phyloP scores from a whole-genome alignment of 2,888 invertebrate species.

The Buathra laborator region DNA sequence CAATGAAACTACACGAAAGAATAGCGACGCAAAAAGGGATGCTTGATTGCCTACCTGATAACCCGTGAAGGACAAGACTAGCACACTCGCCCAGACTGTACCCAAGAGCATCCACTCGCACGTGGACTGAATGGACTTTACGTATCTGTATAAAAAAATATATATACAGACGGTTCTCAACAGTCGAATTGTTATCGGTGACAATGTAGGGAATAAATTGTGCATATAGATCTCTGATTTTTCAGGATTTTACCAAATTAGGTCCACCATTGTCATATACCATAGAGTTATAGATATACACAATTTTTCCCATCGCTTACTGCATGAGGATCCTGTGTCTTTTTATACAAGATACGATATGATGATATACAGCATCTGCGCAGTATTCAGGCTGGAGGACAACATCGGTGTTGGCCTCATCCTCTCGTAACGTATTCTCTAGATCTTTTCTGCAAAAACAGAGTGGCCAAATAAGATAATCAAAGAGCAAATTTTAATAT shows the following conservation, averaged over 20 bases:
- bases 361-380: background rate
- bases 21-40: background rate
- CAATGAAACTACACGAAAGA: background rate
- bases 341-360: conserved; percentile 18
- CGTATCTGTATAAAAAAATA: background rate
- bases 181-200: too few relatives aligned
- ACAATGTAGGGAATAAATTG: background rate
- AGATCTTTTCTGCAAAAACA: conserved; percentile 3
- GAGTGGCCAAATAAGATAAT: background rate
- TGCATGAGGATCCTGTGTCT: conserved; percentile 12
- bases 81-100: too few relatives aligned
- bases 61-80: too few relatives aligned
- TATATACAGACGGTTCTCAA: too few relatives aligned
- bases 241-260: too few relatives aligned
- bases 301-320: background rate
- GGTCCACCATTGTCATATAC: too few relatives aligned
- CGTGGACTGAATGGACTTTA: too few relatives aligned
- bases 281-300: too few relatives aligned
- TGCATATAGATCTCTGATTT: too few relatives aligned
- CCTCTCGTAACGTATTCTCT: background rate
- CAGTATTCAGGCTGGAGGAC: background rate
- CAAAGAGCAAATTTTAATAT: background rate
- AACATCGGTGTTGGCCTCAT: background rate
- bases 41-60: background rate
- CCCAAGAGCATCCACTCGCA: too few relatives aligned